Evolutionary conservation across 2,797 vertebrate genomes (phyloP).

Genomic region (Euthynnus affinis): DNA sequence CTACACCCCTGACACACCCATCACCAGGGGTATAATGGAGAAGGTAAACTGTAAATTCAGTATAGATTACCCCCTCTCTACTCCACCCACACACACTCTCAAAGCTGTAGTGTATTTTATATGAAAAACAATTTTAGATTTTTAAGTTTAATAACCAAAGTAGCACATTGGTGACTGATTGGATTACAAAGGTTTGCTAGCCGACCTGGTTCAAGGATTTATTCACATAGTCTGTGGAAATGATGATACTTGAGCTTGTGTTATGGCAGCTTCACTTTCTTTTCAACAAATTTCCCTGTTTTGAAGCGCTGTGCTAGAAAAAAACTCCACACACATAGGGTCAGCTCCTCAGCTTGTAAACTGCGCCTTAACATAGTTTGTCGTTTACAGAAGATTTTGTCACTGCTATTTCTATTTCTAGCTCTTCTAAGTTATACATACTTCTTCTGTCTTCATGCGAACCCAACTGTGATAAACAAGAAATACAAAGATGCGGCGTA

Average conservation of each 20-base stretch:
- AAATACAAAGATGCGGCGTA: slow-evolving; percentile 4
- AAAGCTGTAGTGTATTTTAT: not conserved
- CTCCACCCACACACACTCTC: not conserved
- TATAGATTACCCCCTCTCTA: not conserved
- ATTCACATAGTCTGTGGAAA: not conserved
- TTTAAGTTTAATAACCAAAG: not conserved
- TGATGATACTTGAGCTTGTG: not conserved
- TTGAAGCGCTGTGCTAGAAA: not conserved
- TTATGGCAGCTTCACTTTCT: not conserved
- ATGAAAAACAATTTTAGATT: not conserved
- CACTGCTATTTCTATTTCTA: slow-evolving; percentile 10
- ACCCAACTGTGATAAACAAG: slow-evolving; percentile 18
- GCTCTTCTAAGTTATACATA: slow-evolving; percentile 1
- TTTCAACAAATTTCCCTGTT: not conserved
- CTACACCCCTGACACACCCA: slow-evolving; percentile 90
- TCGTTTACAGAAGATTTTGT: not conserved
- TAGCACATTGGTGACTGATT: not conserved
- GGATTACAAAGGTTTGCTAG: not conserved
- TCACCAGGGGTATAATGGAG: slow-evolving; percentile 91
- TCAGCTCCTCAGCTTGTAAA: not conserved
- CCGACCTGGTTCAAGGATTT: not conserved
- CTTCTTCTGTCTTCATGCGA: slow-evolving; percentile 1
- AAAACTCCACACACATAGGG: not conserved
- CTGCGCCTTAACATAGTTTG: too few relatives aligned
- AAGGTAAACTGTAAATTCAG: slow-evolving; percentile 84